phyloP scores from a whole-genome alignment of 2,888 invertebrate genomes.

The Limnephilus rhombicus region DNA sequence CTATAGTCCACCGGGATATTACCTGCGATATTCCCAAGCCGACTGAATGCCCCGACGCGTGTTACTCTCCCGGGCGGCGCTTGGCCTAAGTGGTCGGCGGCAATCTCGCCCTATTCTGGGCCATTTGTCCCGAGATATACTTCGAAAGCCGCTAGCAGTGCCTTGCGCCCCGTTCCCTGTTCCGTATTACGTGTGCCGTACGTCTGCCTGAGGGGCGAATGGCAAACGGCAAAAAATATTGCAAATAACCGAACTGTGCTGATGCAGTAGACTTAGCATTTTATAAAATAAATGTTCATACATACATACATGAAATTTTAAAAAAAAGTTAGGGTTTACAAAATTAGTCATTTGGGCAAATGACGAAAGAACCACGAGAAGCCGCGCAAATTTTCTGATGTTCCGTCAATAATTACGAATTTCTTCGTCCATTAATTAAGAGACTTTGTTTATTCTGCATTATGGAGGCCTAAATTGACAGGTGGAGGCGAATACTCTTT shows the following conservation, averaged over 20 bases:
- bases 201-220: neutral
- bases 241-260: slow-evolving; percentile 13
- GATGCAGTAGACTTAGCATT: neutral
- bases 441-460: no score
- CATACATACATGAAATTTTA: no score
- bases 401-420: no score
- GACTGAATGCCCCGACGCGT: slow-evolving; percentile 57
- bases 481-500: no score
- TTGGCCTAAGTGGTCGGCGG: slow-evolving; percentile 61
- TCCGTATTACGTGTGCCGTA: neutral
- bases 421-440: no score
- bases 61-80: slow-evolving; percentile 39
- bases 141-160: neutral
- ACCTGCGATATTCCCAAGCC: slow-evolving; percentile 55
- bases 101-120: slow-evolving; percentile 64
- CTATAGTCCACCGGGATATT: neutral
- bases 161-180: neutral
- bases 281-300: no score
- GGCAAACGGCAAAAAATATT: slow-evolving; percentile 51
- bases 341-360: no score
- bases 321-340: no score
- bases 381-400: neutral
- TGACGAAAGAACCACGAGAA: no score
- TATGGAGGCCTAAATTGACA: no score
- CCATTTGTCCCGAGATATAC: slow-evolving; percentile 64